Evolutionary conservation across 2,113 vertebrate species (phyloP), one percentile per base, ranked within the genome.

Genomic region (Hemiprocne comata): DNA sequence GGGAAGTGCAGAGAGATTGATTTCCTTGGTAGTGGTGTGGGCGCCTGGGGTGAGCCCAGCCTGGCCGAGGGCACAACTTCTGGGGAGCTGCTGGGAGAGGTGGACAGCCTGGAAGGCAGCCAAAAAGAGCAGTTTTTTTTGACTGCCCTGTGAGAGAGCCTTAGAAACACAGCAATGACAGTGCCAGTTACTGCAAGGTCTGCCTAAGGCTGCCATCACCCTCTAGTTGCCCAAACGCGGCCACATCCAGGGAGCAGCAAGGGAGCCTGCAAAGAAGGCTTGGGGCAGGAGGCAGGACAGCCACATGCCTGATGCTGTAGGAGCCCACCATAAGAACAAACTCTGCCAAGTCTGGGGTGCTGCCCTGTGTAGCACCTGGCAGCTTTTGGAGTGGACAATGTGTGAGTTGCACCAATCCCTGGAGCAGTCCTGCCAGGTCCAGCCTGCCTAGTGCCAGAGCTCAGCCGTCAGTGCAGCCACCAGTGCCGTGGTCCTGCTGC

Each of bases 181-280:
- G n/a, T 5, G 15, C 18, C 54, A 3, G 26, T 24, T 44, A 21
- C 57, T 38, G 46, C 73, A n/a, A 34, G 42, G 51, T 60, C 50
- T 67, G 36, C 51, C 60, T 34, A 55, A 66, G 77, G 40, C 67
- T 65, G 60, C 70, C 19, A 2, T 61, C 40, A 1, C 24, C 13
- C 26, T 57, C 16, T 10, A 36, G 61, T 4, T 42, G 21, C 34
- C 51, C n/a, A 23, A 54, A 48, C 4, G 6, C 0, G 0, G 31
- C 29, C 44, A 13, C 34, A 23, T 85, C 44, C 0, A 2, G 20
- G 53, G 42, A 81, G 54, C 44, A 40, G 51, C 51, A n/a, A 51
- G 58, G n/a, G 54, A 76, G 36, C 17, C 61, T 19, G 48, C 33
- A 16, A 14, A 36, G 48, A 78, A 76, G 25, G 44, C 26, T 25